These are phyloP conservation scores for Sebastolobus altivelis DNA, from an alignment of 2,797 vertebrate genomes.

Conservation along the genomic window DNA sequence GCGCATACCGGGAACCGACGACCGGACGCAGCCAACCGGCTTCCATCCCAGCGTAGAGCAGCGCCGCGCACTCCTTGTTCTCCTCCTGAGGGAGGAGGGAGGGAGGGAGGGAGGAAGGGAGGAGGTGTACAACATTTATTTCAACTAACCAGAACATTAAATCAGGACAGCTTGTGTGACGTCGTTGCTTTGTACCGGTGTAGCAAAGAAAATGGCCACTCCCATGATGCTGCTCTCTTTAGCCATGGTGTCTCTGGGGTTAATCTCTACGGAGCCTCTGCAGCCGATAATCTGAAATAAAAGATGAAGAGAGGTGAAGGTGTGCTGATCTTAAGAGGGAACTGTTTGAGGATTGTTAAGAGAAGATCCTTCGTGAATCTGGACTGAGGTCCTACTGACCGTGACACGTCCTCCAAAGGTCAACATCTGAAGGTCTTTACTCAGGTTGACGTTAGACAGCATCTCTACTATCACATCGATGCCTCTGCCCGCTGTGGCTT, in stretches of 20 bases:
- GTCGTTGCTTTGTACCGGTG: constrained; percentile 81
- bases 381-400: constrained; percentile 79
- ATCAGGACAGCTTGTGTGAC: neutral
- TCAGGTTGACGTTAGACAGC: constrained; percentile 93
- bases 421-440: constrained; percentile 90
- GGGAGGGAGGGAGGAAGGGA: neutral
- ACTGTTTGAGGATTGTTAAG: neutral
- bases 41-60: constrained; percentile 88
- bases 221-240: constrained; percentile 92
- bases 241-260: constrained; percentile 90
- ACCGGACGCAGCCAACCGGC: constrained; percentile 90
- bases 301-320: neutral
- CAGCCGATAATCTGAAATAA: constrained; percentile 89
- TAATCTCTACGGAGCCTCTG: constrained; percentile 90
- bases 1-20: constrained; percentile 84
- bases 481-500: constrained; percentile 82
- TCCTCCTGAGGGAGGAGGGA: constrained; percentile 84
- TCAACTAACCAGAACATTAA: accelerated
- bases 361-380: neutral
- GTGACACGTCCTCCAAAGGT: constrained; percentile 86
- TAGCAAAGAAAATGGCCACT: constrained; percentile 82
- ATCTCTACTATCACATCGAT: constrained; percentile 94
- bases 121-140: neutral
- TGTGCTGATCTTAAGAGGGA: neutral
- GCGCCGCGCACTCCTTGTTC: constrained; percentile 80